These are phyloP conservation scores for Cephalopholis sonnerati DNA, from an alignment of 2,113 vertebrate species.

Conservation along the genomic window DNA sequence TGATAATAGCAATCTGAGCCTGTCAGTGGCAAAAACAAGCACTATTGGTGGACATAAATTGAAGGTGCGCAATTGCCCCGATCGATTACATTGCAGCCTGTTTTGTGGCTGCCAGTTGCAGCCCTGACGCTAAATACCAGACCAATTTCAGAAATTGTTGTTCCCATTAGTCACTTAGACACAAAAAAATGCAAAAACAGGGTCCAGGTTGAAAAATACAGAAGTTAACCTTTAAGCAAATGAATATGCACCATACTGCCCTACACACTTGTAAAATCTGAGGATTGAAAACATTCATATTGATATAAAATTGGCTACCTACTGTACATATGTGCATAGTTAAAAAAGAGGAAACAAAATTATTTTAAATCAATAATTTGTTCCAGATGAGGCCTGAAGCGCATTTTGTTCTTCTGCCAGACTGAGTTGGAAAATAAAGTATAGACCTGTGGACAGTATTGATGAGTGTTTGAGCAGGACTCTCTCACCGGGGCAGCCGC, in stretches of 20 bases:
- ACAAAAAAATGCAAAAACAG: too few relatives aligned
- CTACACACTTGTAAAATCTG: neutral
- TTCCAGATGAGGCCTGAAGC: conserved; percentile 14
- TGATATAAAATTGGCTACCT: neutral
- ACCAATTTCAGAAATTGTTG: too few relatives aligned
- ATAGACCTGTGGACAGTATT: conserved; percentile 21
- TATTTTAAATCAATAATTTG: conserved; percentile 3
- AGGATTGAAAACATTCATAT: neutral
- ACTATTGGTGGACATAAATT: too few relatives aligned
- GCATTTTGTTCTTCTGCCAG: neutral
- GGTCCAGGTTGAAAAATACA: too few relatives aligned
- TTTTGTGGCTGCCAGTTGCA: too few relatives aligned
- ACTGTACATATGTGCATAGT: neutral
- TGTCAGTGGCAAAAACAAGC: too few relatives aligned
- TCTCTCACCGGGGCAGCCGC: neutral
- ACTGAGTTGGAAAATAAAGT: conserved; percentile 20
- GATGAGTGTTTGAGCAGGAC: conserved; percentile 6
- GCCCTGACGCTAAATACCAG: too few relatives aligned
- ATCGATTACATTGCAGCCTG: too few relatives aligned
- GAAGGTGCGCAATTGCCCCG: too few relatives aligned
- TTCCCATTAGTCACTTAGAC: too few relatives aligned
- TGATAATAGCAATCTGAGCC: too few relatives aligned
- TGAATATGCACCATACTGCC: neutral
- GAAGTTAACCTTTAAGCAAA: too few relatives aligned
- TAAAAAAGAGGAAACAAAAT: neutral